A percentile compares a stretch with the other conserved stretches of the same genome.
Evolutionary conservation across 2,888 invertebrate species (phyloP).

Genomic region (Morinoia aosen): DNA sequence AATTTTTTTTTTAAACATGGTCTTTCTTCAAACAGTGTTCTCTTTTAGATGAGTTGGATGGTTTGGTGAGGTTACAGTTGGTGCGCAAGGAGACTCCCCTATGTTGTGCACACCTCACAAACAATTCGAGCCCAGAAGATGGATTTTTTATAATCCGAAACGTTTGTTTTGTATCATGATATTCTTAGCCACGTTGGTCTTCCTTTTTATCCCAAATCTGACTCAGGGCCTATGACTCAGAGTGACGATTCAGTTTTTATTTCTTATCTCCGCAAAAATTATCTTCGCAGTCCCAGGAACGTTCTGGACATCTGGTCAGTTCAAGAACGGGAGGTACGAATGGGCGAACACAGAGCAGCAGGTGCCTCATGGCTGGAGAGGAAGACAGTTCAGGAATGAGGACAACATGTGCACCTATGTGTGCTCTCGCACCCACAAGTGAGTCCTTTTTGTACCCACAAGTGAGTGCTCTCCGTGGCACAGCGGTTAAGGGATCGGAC

Average conservation of each 20-base stretch:
- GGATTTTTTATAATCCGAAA: too few species aligned
- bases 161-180: too few species aligned
- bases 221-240: background rate
- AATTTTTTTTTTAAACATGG: background rate
- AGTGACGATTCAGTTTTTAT: background rate
- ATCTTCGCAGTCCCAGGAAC: background rate
- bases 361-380: background rate
- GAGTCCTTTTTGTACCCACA: background rate
- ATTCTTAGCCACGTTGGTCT: too few species aligned
- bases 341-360: background rate
- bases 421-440: background rate
- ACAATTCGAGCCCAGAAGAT: too few species aligned
- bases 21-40: too few species aligned
- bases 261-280: background rate
- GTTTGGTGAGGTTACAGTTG: background rate
- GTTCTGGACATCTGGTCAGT: slow-evolving; percentile 1
- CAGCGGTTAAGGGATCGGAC: too few species aligned
- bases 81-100: background rate
- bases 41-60: too few species aligned
- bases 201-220: too few species aligned
- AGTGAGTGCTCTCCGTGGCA: too few species aligned
- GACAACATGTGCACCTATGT: background rate
- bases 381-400: background rate
- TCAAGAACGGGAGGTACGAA: background rate
- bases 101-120: background rate